Evolutionary conservation across 2,113 vertebrate genomes (phyloP).

Genomic region (Pontoporia blainvillei): DNA sequence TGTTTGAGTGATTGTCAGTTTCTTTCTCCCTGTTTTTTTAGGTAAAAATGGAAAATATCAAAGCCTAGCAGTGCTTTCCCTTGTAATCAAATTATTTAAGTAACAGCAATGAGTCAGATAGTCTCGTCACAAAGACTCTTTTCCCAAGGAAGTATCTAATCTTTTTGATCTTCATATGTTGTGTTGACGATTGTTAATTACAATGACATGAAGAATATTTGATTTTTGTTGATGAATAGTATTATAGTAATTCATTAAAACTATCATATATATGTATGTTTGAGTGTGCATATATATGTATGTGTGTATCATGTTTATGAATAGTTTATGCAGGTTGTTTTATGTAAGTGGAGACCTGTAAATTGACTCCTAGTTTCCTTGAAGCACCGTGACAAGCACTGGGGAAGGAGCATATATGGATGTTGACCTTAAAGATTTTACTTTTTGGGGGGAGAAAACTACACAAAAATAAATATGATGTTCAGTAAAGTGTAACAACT

Average conservation of each 20-base stretch:
- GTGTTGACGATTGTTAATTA: not conserved
- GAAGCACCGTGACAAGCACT: not conserved
- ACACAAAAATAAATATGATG: not conserved
- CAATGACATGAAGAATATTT: not conserved
- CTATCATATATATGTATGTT: not conserved
- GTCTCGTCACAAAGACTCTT: not conserved
- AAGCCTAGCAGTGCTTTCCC: not conserved
- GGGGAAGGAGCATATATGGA: not conserved
- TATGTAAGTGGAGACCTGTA: not conserved
- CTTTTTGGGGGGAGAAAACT: not conserved
- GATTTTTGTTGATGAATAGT: not conserved
- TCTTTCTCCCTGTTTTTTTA: not conserved
- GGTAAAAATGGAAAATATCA: slow-evolving; percentile 15
- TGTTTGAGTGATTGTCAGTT: not conserved
- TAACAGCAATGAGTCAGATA: slow-evolving; percentile 13
- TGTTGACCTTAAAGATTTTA: not conserved
- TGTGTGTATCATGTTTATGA: not conserved
- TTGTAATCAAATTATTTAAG: not conserved
- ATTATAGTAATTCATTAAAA: not conserved
- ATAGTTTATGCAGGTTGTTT: not conserved
- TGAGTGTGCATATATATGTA: not conserved
- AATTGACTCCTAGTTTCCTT: not conserved
- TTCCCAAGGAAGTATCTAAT: not conserved
- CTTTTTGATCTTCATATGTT: not conserved
- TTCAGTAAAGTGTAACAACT: not conserved